Evolutionary conservation across 2,797 vertebrate genomes (phyloP), one percentile per base, ranked within the genome.

Genomic region (Aeoliscus strigatus): DNA sequence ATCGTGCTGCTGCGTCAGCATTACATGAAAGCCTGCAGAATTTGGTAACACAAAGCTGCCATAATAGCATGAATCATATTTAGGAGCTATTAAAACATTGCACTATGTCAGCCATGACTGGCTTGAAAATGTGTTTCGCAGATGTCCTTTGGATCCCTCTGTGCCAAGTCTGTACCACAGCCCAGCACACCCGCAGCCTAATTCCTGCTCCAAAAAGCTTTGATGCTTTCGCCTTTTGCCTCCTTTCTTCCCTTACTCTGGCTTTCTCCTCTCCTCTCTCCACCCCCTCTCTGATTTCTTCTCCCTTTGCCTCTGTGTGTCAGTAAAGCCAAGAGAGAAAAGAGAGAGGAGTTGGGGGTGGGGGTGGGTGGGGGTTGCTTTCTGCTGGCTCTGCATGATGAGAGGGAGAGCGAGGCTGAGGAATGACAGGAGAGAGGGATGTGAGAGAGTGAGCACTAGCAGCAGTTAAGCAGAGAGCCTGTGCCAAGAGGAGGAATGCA

Each of bases 331-430:
- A 49, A 67, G 46, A 75, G 70, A 39, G n/a, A n/a, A n/a, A n/a
- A n/a, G n/a, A n/a, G n/a, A n/a, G n/a, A n/a, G n/a, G n/a, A n/a
- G n/a, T 18, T 42, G 30, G 39, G 45, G 32, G 30, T 23, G 18
- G n/a, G n/a, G n/a, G n/a, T n/a, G n/a, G n/a, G n/a, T n/a, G 11
- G 31, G 14, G 30, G 30, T 11, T 65, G 68, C 65, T 80, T 86
- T 87, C 82, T 87, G 85, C 83, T 84, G 76, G 85, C 83, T 86
- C 86, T 87, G 86, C 87, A 87, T 85, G 87, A 86, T 79, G 81
- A 68, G 84, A 79, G 72, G 66, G 46, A 77, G 77, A 79, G 75
- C 16, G 32, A 81, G 62, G 67, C 66, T 52, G 62, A 67, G 72
- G 59, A 16, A 42, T 65, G 65, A 70, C 59, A 50, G 70, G 47